phyloP scores from a whole-genome alignment of 2,888 invertebrate genomes.

The Corbicula japonica region DNA sequence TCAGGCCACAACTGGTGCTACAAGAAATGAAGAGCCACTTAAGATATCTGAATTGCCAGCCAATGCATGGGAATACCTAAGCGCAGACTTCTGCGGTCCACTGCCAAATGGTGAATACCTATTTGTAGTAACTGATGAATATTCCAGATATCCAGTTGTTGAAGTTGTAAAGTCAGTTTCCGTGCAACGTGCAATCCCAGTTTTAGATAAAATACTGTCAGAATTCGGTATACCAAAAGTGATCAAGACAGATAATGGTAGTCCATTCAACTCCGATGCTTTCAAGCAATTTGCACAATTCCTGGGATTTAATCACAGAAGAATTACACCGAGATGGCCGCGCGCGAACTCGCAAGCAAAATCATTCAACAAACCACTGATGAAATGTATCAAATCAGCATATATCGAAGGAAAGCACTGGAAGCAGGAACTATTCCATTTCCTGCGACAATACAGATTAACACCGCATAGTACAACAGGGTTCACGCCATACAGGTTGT shows the following conservation, averaged over 20 bases:
- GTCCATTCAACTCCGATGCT: conserved; percentile 2
- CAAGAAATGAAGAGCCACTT: conserved; percentile 45
- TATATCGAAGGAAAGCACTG: conserved; percentile 9
- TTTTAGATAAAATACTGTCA: conserved; percentile 3
- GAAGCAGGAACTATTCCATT: conserved; percentile 24
- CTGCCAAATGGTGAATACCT: background rate
- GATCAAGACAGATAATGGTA: conserved; percentile 28
- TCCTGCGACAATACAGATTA: conserved; percentile 29
- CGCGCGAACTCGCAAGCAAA: conserved; percentile 19
- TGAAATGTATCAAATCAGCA: conserved; percentile 30
- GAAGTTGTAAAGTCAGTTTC: background rate
- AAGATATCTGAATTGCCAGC: conserved; percentile 57
- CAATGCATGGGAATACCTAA: conserved; percentile 45
- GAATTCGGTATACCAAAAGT: conserved; percentile 12
- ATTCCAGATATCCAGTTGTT: conserved; percentile 5
- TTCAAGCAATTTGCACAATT: conserved; percentile 13
- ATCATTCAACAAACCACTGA: conserved; percentile 33
- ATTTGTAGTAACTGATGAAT: conserved; percentile 10
- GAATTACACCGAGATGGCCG: conserved; percentile 27
- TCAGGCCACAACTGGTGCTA: background rate
- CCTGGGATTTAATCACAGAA: conserved; percentile 18
- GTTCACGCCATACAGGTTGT: background rate
- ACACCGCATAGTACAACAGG: conserved; percentile 4
- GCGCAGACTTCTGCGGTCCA: conserved; percentile 5
- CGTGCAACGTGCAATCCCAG: background rate